phyloP scores from a whole-genome alignment of 2,888 invertebrate genomes.

The Osmoderma eremita region DNA sequence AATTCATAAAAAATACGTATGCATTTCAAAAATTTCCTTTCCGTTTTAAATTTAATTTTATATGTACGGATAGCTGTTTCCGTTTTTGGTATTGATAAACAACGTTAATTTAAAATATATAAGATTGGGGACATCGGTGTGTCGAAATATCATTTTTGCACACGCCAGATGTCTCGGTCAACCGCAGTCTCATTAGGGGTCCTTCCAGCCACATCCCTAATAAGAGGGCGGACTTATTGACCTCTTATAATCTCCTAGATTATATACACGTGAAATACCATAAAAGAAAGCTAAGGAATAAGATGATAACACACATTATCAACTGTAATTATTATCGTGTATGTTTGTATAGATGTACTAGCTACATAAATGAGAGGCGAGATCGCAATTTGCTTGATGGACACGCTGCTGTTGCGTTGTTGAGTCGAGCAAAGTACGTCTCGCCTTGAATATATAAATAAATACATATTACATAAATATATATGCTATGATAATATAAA shows the following conservation, averaged over 20 bases:
- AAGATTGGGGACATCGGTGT: neutral
- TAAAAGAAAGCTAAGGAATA: slow-evolving; percentile 29
- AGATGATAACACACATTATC: slow-evolving; percentile 44
- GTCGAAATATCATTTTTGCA: neutral
- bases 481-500: slow-evolving; percentile 14
- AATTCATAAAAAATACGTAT: slow-evolving; percentile 26
- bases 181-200: slow-evolving; percentile 75
- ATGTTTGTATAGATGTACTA: slow-evolving; percentile 60
- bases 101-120: slow-evolving; percentile 2
- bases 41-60: slow-evolving; percentile 18
- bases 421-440: neutral
- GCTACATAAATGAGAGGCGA: slow-evolving; percentile 30
- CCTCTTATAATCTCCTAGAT: slow-evolving; percentile 29
- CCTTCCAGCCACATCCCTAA: slow-evolving; percentile 80
- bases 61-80: slow-evolving; percentile 40
- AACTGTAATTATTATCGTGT: slow-evolving; percentile 57
- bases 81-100: slow-evolving; percentile 11
- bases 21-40: slow-evolving; percentile 37
- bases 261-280: slow-evolving; percentile 29
- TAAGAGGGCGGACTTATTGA: slow-evolving; percentile 65
- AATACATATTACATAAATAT: slow-evolving; percentile 31
- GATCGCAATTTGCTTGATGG: neutral
- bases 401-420: neutral
- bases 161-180: slow-evolving; percentile 48
- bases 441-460: slow-evolving; percentile 19